Conservation (phyloP, 2,113 vertebrate species). For the Ictalurus punctatus region DNA sequence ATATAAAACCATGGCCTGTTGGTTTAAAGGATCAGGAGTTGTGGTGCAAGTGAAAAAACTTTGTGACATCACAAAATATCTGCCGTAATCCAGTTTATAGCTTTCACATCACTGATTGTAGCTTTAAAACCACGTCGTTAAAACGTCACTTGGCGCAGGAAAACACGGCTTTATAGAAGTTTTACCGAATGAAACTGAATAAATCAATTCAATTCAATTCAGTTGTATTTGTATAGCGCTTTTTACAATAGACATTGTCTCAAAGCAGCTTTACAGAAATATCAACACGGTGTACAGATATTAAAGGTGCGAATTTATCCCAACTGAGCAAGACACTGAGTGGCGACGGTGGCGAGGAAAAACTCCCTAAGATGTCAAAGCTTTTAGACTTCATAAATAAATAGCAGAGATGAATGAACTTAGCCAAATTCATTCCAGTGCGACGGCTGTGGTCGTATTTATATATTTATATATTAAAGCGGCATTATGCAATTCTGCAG, state of each 20-base stretch:
- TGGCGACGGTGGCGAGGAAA: too few relatives aligned
- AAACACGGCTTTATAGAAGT: neutral
- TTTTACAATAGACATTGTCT: too few relatives aligned
- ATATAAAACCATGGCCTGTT: neutral
- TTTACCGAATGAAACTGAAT: neutral
- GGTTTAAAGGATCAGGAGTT: neutral
- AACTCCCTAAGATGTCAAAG: too few relatives aligned
- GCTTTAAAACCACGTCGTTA: slow-evolving; percentile 2
- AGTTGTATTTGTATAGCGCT: too few relatives aligned
- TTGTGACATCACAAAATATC: neutral
- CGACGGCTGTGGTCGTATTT: neutral
- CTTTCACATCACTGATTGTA: slow-evolving; percentile 12
- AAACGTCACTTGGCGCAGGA: neutral
- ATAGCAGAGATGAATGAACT: neutral
- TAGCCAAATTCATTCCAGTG: neutral
- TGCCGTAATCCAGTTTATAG: neutral
- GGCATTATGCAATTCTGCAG: neutral
- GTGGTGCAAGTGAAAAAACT: neutral
- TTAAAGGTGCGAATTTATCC: too few relatives aligned
- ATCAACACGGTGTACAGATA: too few relatives aligned
- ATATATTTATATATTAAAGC: neutral
- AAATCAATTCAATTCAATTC: too few relatives aligned
- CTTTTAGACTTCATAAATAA: neutral
- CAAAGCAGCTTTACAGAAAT: too few relatives aligned
- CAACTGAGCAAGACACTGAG: too few relatives aligned